Base-by-base conservation (phyloP, 2,797 vertebrate species). In the Avahi laniger region DNA sequence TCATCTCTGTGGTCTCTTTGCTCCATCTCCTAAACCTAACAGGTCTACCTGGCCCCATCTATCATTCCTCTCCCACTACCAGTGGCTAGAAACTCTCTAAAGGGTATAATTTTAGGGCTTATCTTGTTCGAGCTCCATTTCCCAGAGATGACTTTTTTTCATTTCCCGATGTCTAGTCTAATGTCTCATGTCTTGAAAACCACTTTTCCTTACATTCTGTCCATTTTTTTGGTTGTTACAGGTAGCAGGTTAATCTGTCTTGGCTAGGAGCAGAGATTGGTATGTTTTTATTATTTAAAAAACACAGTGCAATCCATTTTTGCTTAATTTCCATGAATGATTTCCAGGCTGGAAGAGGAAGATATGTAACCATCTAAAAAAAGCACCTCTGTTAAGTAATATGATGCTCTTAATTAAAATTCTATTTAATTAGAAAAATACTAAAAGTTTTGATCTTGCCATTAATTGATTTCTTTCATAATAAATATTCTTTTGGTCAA, bases 391-490 rank as follows among this genome's bases (percentile, higher is more conserved):
- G 2, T 46, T 78, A 28, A 12, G 12, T 59, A 79, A 35, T 15
- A 78, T 46, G 24, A 61, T 75, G 13, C 28, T 15, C 20, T 7
- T 17, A 81, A 70, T 30, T 91, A 86, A 92, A n/a, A 57, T 17
- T 43, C 12, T 48, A 0, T 73, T 91, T 69, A 35, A 76, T 57
- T 95, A 41, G 28, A 86, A 92, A 91, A 79, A 70, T 46, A 73
- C 13, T 13, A 67, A 83, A 63, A 57, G 9, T 48, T 96, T 80
- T 52, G 1, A 69, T 50, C 33, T 72, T 86, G 12, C 1, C 35
- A 70, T 65, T 94, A 81, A 80, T 26, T 84, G 14, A n/a, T 88
- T 88, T 91, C 20, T 95, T 91, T 93, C 54, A 76, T 30, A 80
- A 59, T 80, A 67, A 1, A 22, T 75, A 52, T 83, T 78, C 26